phyloP scores from a whole-genome alignment of 2,888 invertebrate genomes.

The Sinotaia quadrata region DNA sequence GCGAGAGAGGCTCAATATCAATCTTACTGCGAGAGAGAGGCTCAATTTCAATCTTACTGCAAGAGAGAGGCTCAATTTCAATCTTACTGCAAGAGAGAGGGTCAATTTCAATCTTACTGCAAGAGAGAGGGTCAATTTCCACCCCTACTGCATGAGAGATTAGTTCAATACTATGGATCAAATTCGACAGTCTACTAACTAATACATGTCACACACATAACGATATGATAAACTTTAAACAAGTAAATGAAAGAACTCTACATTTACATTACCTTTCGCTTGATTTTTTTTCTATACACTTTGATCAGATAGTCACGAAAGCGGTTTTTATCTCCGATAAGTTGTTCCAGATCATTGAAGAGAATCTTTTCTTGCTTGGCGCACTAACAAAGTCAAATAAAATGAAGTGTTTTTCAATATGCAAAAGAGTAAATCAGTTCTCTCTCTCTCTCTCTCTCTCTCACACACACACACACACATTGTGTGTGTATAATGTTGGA shows the following conservation, averaged over 20 bases:
- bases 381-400: not conserved
- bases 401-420: not conserved
- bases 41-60: too few species aligned
- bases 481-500: too few species aligned
- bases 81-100: too few species aligned
- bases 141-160: too few species aligned
- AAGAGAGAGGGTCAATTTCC: not conserved
- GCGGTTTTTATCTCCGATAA: slow-evolving; percentile 14
- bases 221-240: too few species aligned
- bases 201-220: not conserved
- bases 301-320: slow-evolving; percentile 20
- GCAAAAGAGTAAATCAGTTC: not conserved
- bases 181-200: too few species aligned
- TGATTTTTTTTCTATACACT: slow-evolving; percentile 21
- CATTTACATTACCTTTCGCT: slow-evolving; percentile 24
- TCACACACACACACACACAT: not conserved
- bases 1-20: too few species aligned
- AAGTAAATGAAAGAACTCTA: too few species aligned
- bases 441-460: not conserved
- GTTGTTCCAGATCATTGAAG: not conserved
- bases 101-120: not conserved
- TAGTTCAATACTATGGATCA: too few species aligned
- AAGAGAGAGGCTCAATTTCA: too few species aligned
- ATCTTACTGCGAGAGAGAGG: too few species aligned
- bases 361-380: slow-evolving; percentile 15